phyloP scores from a whole-genome alignment of 2,113 vertebrate species.

The Macquaria ambigua region DNA sequence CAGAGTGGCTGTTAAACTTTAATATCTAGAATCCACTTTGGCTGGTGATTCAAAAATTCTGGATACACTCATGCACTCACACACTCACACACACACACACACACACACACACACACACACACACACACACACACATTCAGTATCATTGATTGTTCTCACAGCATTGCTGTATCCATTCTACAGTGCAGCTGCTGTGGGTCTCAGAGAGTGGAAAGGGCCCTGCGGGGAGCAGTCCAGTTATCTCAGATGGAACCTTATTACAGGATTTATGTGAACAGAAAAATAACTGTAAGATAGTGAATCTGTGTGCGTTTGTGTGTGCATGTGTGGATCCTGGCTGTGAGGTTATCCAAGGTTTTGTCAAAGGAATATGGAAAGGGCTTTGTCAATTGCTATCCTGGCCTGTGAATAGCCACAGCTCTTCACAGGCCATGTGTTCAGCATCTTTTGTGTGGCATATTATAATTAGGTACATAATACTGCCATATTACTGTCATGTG shows the following conservation, averaged over 20 bases:
- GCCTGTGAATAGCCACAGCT: constrained; percentile 37
- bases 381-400: constrained; percentile 40
- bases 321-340: constrained; percentile 25
- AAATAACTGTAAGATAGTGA: constrained; percentile 50
- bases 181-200: constrained; percentile 60
- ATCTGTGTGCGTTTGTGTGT: constrained; percentile 1
- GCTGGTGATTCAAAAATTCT: constrained; percentile 19
- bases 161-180: constrained; percentile 44
- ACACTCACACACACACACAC: constrained; percentile 14
- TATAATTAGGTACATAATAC: constrained; percentile 46
- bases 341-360: constrained; percentile 53
- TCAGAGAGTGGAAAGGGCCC: constrained; percentile 60
- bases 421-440: constrained; percentile 48
- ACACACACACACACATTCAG: constrained; percentile 33
- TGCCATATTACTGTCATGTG: constrained; percentile 52
- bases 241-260: constrained; percentile 78
- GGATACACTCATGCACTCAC: background rate
- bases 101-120: constrained; percentile 12
- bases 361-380: constrained; percentile 37
- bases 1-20: constrained; percentile 16
- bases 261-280: constrained; percentile 71
- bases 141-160: constrained; percentile 69
- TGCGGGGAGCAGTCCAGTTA: constrained; percentile 66
- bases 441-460: constrained; percentile 43
- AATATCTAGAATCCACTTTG: constrained; percentile 30